Base-by-base conservation (phyloP, 1,140 invertebrate genomes). In the Lepidurus couesii region DNA sequence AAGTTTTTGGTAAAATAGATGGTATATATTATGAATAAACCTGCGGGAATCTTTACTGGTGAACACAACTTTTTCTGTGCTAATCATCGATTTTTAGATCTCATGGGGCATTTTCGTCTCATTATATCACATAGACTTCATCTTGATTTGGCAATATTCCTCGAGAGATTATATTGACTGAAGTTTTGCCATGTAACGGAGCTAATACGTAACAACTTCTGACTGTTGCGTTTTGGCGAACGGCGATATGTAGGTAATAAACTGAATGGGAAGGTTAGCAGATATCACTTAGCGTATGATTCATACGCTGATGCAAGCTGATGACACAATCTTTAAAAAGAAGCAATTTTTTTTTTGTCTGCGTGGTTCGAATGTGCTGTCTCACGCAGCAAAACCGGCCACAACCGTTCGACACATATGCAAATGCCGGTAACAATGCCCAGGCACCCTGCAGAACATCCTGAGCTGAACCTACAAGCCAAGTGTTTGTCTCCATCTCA, bases 11-110 rank as follows among this genome's bases (percentile, higher is more conserved):
- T 65, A 65, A 65, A 65, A 65, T 65, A 65, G 53, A 65, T 65
- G 53, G 53, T 65, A 65, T 65, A 65, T 65, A 65, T 65, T 65
- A 65, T 65, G 53, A 65, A 65, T n/a, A n/a, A 65, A 65, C 16
- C 53, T 65, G 53, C 13, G 13, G 53, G 53, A 13, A 65, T 65
- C 53, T 65, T 65, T 65, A 65, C n/a, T 65, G 16, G 13, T 16
- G 21, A 65, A 13, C 6, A 65, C 21, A 16, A 65, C 21, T 9
- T n/a, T 65, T 65, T 65, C 16, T 65, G 1, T n/a, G 8, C 6
- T n/a, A 65, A 65, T 21, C 0, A 4, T 65, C 21, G 6, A 9
- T 65, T 4, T 16, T 34, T 34, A 34, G 34, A 34, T 34, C 34
- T 34, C 2, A 4, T 34, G 34, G 34, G 34, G 34, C 34, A 3